Evolutionary conservation across 2,113 vertebrate genomes (phyloP).

Genomic region (Eclectus roratus): DNA sequence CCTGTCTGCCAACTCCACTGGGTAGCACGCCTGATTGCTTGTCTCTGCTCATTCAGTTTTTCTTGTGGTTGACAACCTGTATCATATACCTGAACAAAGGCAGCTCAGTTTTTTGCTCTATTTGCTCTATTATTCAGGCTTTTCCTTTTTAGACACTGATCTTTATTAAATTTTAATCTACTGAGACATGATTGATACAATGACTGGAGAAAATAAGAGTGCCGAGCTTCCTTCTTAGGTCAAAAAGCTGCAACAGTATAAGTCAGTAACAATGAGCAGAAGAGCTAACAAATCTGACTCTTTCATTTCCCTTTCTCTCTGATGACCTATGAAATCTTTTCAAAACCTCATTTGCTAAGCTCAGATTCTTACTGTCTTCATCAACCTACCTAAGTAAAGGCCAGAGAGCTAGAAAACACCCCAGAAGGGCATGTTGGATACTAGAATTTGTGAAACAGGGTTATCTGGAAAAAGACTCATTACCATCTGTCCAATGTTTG

Average conservation of each 20-base stretch:
- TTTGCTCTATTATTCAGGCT: constrained; percentile 24
- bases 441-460: not conserved
- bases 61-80: not conserved
- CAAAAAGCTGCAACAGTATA: not conserved
- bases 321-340: not conserved
- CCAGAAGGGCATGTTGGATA: not conserved
- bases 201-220: constrained; percentile 28
- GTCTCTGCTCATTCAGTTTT: not conserved
- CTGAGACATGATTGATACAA: not conserved
- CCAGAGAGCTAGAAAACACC: not conserved
- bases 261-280: not conserved
- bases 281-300: not conserved
- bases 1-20: not conserved
- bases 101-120: not conserved
- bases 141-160: constrained; percentile 14
- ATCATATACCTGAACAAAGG: not conserved
- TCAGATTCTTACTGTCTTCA: not conserved
- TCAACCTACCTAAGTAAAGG: not conserved
- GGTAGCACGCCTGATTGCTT: not conserved
- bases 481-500: not conserved
- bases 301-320: not conserved
- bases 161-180: constrained; percentile 55
- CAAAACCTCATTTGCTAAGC: not conserved
- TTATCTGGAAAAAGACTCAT: not conserved
- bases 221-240: not conserved